Evolutionary conservation across 2,888 invertebrate species (phyloP), one percentile per base, ranked within the genome.

Genomic region (Malthinus flaveolus): DNA sequence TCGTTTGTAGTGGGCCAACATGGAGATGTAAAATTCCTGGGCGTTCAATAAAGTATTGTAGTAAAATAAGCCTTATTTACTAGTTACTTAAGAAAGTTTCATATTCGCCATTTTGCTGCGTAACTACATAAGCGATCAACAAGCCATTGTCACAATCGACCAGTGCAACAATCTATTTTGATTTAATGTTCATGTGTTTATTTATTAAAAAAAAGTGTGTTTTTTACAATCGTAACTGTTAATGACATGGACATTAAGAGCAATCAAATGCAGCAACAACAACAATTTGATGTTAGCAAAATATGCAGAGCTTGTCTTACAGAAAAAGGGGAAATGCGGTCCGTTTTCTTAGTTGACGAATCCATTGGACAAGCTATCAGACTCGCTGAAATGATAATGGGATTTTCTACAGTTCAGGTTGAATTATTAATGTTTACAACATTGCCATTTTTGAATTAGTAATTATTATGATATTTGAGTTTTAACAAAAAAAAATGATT

Each of bases 241-340:
- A 15, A 46, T 49, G 56, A 67, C 50, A 77, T 76, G 75, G 75
- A 77, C 66, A 69, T 75, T 61, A 76, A 77, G 70, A 63, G 69
- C 50, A 72, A 75, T 65, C 62, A 68, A 56, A 69, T 62, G 74
- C 54, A 68, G 64, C 64, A 64, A 60, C 63, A 65, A 59, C 51
- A 65, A 57, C 66, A 68, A 56, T 71, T 79, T 57, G 78, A 79
- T 68, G 68, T 81, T 42, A 77, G 72, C 57, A 79, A 80, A 73
- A 78, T 81, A 55, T 82, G 82, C 68, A 73, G 82, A 39, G 74
- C 80, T 37, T 82, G 82, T 66, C 70, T 81, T 49, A 74, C 76
- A 15, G 78, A 77, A 67, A 79, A 78, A 61, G 78, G 76, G 9
- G 78, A 79, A 65, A 80, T 81, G 80, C 73, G 78, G 61, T 78